Evolutionary conservation across 2,113 vertebrate genomes (phyloP).

Genomic region (Onychorhynchus coronatus): DNA sequence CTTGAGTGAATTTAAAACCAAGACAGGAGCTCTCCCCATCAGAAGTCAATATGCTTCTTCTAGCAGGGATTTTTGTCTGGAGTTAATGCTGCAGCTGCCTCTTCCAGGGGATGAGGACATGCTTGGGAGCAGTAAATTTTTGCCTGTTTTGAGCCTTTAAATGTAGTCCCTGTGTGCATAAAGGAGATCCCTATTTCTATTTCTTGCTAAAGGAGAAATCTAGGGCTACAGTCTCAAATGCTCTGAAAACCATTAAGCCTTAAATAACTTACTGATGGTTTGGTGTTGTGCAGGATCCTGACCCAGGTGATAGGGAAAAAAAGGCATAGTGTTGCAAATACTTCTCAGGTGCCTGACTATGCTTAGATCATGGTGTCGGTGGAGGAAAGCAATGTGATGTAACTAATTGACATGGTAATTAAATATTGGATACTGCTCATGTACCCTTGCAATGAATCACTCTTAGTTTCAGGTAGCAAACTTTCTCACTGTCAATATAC

Average conservation of each 20-base stretch:
- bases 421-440: not conserved
- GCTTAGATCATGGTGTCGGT: not conserved
- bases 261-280: not conserved
- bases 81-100: not conserved
- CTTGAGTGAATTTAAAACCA: constrained; percentile 33
- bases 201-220: not conserved
- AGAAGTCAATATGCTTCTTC: not conserved
- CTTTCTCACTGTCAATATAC: not conserved
- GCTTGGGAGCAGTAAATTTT: not conserved
- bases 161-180: not conserved
- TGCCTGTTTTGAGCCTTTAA: not conserved
- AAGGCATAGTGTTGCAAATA: not conserved
- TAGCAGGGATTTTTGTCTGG: not conserved
- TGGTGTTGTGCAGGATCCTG: not conserved
- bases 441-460: not conserved
- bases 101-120: not conserved
- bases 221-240: not conserved
- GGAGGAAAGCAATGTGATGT: not conserved
- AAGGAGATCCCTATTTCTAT: not conserved
- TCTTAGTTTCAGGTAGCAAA: not conserved
- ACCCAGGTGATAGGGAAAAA: not conserved
- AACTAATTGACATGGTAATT: not conserved
- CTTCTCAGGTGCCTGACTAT: not conserved
- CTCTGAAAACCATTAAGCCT: not conserved
- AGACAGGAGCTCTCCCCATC: not conserved